phyloP scores from a whole-genome alignment of 2,797 vertebrate genomes.

The Pelochelys cantorii region DNA sequence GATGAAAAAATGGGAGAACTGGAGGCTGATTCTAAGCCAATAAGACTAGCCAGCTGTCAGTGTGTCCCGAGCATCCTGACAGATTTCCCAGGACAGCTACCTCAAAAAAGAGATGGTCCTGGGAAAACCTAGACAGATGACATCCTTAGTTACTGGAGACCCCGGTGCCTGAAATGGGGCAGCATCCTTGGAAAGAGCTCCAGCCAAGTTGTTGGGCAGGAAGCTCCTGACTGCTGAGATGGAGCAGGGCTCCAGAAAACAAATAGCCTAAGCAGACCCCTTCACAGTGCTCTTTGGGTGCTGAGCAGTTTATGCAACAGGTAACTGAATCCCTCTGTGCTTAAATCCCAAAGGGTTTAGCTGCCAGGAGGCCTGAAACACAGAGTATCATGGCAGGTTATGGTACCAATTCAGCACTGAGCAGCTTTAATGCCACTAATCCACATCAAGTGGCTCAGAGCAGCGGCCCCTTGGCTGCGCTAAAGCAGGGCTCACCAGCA shows the following conservation, averaged over 20 bases:
- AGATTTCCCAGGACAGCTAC: background rate
- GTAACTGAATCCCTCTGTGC: background rate
- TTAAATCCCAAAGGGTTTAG: background rate
- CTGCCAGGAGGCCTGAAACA: background rate
- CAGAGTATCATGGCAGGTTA: background rate
- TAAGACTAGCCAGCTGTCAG: background rate
- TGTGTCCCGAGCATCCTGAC: background rate
- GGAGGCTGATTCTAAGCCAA: background rate
- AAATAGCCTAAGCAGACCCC: background rate
- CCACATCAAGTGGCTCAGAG: background rate
- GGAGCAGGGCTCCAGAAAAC: background rate
- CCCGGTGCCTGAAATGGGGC: background rate
- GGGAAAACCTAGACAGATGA: background rate
- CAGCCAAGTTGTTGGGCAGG: background rate
- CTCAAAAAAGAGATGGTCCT: background rate
- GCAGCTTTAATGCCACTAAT: background rate
- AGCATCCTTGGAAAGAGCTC: background rate
- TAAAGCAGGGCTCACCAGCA: background rate
- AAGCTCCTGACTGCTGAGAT: background rate
- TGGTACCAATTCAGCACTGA: background rate
- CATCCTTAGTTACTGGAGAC: background rate
- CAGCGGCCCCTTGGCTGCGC: rapidly evolving
- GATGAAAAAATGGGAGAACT: background rate
- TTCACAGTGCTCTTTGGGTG: background rate
- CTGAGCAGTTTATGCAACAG: slow-evolving; percentile 31